Evolutionary conservation across 2,113 vertebrate genomes (phyloP).

Genomic region (Apeltes quadracus): DNA sequence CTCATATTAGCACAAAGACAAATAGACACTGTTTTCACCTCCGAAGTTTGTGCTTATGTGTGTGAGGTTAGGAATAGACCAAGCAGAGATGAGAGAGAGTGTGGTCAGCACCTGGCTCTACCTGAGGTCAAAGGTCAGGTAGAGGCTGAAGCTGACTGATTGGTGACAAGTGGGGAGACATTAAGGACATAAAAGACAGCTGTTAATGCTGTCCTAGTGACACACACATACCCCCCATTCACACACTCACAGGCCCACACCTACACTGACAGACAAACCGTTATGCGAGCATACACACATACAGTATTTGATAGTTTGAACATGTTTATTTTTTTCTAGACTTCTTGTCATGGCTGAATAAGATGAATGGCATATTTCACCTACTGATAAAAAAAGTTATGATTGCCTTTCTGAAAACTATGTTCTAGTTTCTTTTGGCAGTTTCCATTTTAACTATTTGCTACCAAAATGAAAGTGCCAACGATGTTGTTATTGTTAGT

Average conservation of each 20-base stretch:
- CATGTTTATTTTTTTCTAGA: no score
- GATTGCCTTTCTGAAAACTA: not conserved
- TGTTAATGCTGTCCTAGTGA: slow-evolving; percentile 71
- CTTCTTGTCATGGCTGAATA: not conserved
- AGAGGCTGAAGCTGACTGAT: slow-evolving; percentile 52
- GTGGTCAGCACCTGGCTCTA: slow-evolving; percentile 67
- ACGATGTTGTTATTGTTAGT: not conserved
- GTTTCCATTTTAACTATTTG: not conserved
- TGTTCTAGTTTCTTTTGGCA: not conserved
- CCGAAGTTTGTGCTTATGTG: slow-evolving; percentile 32
- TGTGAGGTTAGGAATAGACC: not conserved
- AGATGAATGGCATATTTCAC: not conserved
- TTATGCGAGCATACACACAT: not conserved
- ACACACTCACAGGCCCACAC: not conserved
- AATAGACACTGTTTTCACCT: slow-evolving; percentile 80
- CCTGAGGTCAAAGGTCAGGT: slow-evolving; percentile 74
- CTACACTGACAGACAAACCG: not conserved
- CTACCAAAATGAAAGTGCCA: not conserved
- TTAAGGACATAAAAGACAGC: slow-evolving; percentile 63
- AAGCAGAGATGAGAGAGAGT: slow-evolving; percentile 19
- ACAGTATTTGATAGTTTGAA: slow-evolving; percentile 12
- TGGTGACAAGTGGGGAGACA: slow-evolving; percentile 42
- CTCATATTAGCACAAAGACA: slow-evolving; percentile 81
- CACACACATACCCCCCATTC: slow-evolving; percentile 26
- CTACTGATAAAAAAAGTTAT: not conserved